A percentile compares a stretch with the other conserved stretches of the same genome.
Conservation (phyloP, 2,797 vertebrate species). For the Eidolon dupreanum region DNA sequence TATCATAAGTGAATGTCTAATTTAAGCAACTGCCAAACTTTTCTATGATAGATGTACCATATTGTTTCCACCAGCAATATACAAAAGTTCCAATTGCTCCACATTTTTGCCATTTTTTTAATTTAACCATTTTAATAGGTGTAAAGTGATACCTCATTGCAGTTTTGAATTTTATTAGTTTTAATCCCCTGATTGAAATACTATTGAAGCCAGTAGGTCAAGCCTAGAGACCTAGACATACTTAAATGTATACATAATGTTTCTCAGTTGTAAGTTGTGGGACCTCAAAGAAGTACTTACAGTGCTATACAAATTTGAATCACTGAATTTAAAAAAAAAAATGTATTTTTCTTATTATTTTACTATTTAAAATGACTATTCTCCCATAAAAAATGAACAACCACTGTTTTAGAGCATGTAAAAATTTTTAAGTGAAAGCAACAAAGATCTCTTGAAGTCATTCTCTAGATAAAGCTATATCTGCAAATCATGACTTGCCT, state of each 20-base stretch:
- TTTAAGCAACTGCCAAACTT: neutral
- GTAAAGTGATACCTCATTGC: neutral
- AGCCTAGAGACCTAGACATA: neutral
- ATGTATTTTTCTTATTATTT: neutral
- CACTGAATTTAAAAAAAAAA: neutral
- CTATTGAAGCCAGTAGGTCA: slow-evolving; percentile 12
- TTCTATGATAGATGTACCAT: neutral
- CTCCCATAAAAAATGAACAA: neutral
- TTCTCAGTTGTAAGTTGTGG: neutral
- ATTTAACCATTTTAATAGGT: neutral
- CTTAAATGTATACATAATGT: neutral
- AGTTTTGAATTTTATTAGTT: neutral
- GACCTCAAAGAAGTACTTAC: neutral
- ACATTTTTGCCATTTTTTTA: neutral
- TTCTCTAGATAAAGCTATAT: neutral
- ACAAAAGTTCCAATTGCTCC: neutral
- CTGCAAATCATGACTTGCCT: neutral
- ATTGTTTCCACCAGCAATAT: neutral
- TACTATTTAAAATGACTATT: neutral
- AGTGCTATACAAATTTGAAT: neutral
- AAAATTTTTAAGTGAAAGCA: neutral
- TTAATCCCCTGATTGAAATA: slow-evolving; percentile 5
- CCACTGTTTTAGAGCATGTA: neutral
- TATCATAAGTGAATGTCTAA: neutral
- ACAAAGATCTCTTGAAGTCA: neutral